Conservation (phyloP, 2,888 invertebrate genomes). For the Ochropleura leucogaster region DNA sequence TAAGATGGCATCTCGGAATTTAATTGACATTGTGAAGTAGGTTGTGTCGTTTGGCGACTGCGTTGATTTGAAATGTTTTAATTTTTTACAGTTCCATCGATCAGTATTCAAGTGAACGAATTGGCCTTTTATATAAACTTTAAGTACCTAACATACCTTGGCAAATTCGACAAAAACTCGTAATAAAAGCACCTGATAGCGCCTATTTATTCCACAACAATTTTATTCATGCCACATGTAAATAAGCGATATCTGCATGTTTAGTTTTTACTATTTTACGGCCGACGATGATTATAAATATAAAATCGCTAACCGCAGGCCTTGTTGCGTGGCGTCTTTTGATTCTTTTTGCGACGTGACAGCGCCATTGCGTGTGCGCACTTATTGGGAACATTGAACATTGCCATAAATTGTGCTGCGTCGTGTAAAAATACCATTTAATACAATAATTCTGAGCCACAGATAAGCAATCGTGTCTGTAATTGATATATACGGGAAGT, state of each 20-base stretch:
- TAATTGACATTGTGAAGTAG: constrained; percentile 32
- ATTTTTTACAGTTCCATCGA: constrained; percentile 6
- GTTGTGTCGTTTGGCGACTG: constrained; percentile 7
- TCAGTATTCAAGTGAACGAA: constrained; percentile 22
- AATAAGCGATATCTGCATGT: constrained; percentile 71
- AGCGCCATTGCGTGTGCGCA: constrained; percentile 79
- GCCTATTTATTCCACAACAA: constrained; percentile 50
- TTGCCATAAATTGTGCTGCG: constrained; percentile 77
- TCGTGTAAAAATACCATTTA: constrained; percentile 77
- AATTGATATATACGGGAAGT: constrained; percentile 65
- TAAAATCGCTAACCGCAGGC: constrained; percentile 82
- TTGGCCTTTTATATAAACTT: constrained; percentile 13
- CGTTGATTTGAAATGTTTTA: constrained; percentile 8
- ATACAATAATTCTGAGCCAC: constrained; percentile 74
- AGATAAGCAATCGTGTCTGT: constrained; percentile 58
- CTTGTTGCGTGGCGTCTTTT: constrained; percentile 74
- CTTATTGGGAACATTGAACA: constrained; percentile 81
- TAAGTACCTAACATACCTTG: constrained; percentile 12
- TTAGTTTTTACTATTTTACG: constrained; percentile 76
- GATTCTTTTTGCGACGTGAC: constrained; percentile 74
- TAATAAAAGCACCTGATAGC: constrained; percentile 33
- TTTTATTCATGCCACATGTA: constrained; percentile 65
- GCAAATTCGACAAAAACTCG: constrained; percentile 43
- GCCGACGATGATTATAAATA: constrained; percentile 79
- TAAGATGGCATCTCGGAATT: constrained; percentile 42